Conservation (phyloP, 2,113 vertebrate genomes). For the Nestor notabilis region DNA sequence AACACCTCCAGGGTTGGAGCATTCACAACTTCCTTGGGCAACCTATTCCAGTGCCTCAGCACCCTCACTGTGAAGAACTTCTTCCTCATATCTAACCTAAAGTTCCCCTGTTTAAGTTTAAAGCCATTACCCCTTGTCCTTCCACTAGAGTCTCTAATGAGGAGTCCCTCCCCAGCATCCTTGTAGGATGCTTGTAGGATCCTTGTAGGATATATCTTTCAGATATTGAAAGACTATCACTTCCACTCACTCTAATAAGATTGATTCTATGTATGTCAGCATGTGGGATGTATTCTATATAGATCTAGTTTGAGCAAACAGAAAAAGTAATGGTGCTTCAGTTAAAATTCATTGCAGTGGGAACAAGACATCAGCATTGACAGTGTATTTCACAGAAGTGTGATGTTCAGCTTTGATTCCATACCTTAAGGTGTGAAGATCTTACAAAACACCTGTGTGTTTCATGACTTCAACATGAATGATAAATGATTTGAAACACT, state of each 20-base stretch:
- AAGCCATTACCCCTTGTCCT: no score
- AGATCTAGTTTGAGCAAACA: neutral
- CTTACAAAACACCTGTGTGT: neutral
- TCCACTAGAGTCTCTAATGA: no score
- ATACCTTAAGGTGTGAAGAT: neutral
- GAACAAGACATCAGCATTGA: neutral
- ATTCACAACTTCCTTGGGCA: no score
- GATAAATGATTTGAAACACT: neutral
- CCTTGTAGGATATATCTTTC: no score
- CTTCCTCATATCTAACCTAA: no score
- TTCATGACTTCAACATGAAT: neutral
- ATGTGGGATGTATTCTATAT: neutral
- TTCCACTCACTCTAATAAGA: neutral
- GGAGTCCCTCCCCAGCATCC: no score
- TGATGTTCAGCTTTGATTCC: neutral
- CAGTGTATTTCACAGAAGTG: neutral
- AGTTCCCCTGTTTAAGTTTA: no score
- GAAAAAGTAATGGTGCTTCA: neutral
- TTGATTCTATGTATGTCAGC: neutral
- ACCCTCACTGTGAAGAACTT: no score
- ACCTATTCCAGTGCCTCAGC: no score
- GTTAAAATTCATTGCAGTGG: neutral
- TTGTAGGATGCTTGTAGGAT: no score
- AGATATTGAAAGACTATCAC: rapidly evolving
- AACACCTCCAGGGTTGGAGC: no score